Base-by-base conservation (phyloP, 2,113 vertebrate genomes). In the Parus major region DNA sequence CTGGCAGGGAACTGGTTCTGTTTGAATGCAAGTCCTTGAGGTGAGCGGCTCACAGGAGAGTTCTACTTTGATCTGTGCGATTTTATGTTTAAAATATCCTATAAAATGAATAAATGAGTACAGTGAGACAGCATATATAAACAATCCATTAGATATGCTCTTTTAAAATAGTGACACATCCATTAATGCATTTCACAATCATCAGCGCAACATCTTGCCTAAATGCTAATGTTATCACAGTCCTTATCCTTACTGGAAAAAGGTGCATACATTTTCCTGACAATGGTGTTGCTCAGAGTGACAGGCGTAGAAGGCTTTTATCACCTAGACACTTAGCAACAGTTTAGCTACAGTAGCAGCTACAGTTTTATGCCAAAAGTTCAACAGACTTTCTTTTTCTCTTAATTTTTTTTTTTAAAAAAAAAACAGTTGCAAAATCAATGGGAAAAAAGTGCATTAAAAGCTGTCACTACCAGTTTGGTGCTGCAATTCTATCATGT, bases 51-150 rank as follows among this genome's bases (percentile, higher is more conserved):
- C 91, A 55, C 82, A 79, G 94, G 88, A 86, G 88, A 93, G 82
- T 81, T 96, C 78, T 92, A 78, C 84, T 86, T 95, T 64, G 92
- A 91, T 96, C 97, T 81, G 63, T 82, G 82, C 53, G 86, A 77
- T 52, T 70, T 94, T 81, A 80, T 66, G 61, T 81, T 86, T 96
- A 96, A 86, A 97, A 93, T 93, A 86, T 63, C 96, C 97, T 98
- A 92, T 35, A 82, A 96, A 96, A 93, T 46, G 96, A 92, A 95
- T 69, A 76, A 76, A 56, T 59, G 83, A 83, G 41, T 57, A 65
- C 72, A 75, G 70, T 86, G 82, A 86, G 90, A 53, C 0, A 3
- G 53, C 64, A 29, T 16, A 31, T 63, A 87, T 60, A 93, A 96
- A 86, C 79, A 90, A 69, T 71, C 66, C 72, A 90, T 96, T 91